Conservation (phyloP, 1,140 invertebrate species). For the Pogonognathellus flavescens region DNA sequence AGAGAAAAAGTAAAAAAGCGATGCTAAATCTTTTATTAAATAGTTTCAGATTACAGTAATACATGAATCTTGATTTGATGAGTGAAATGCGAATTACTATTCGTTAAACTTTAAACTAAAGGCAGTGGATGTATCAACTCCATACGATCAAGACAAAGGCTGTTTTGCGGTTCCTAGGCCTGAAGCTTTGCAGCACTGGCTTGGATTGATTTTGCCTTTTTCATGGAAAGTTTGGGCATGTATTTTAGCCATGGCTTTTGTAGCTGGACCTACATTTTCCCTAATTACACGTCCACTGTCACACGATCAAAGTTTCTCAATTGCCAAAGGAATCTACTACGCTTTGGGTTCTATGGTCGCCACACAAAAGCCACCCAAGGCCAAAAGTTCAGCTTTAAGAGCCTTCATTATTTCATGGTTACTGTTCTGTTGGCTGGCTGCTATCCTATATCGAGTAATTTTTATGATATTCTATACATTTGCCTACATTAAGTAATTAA, state of each 20-base stretch:
- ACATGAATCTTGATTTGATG: too few species aligned
- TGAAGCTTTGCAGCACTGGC: constrained; percentile 66
- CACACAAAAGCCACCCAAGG: constrained; percentile 61
- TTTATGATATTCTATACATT: not conserved
- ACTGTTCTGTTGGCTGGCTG: constrained; percentile 64
- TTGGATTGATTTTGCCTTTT: constrained; percentile 66
- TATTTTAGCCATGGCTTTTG: constrained; percentile 64
- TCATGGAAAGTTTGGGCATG: constrained; percentile 67
- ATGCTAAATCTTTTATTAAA: not conserved
- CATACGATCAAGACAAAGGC: constrained; percentile 66
- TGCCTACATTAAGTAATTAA: too few species aligned
- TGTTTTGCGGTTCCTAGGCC: constrained; percentile 66
- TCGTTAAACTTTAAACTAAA: constrained; percentile 51
- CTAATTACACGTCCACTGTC: constrained; percentile 62
- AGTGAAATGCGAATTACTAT: not conserved
- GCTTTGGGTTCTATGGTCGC: constrained; percentile 64
- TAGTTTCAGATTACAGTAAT: not conserved
- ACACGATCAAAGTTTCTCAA: constrained; percentile 59
- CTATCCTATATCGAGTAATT: constrained; percentile 63
- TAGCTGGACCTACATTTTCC: constrained; percentile 63
- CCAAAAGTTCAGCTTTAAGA: constrained; percentile 61
- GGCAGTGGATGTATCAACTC: constrained; percentile 65
- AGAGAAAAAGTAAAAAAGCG: constrained; percentile 61
- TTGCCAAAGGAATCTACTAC: constrained; percentile 64
- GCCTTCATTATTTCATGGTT: constrained; percentile 65